phyloP scores from a whole-genome alignment of 2,888 invertebrate genomes.

The Agriopis aurantiaria region DNA sequence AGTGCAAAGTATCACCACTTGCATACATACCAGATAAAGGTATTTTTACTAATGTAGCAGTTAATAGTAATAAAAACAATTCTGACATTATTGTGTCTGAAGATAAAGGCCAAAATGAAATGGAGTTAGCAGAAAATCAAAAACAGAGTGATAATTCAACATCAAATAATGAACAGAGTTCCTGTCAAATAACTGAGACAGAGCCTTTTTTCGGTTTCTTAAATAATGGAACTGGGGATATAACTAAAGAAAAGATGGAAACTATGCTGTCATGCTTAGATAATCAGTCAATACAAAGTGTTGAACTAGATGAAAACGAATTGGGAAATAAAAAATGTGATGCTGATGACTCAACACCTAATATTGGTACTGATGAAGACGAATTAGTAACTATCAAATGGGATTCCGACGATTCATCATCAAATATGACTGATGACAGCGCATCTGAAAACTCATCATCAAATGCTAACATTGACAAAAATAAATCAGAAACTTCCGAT shows the following conservation, averaged over 20 bases:
- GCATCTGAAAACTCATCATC: not conserved
- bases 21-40: constrained; percentile 1
- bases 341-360: not conserved
- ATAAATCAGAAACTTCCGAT: not conserved
- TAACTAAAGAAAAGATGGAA: not conserved
- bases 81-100: not conserved
- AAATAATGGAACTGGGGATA: constrained; percentile 16
- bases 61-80: not conserved
- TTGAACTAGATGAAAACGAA: not conserved
- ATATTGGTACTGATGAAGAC: not conserved
- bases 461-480: not conserved
- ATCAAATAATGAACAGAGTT: constrained; percentile 46
- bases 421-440: not conserved
- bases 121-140: constrained; percentile 1
- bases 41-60: constrained; percentile 1
- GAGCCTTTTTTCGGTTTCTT: constrained; percentile 67
- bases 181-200: constrained; percentile 56
- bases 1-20: constrained; percentile 18
- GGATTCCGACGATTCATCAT: not conserved
- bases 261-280: not conserved
- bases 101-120: constrained; percentile 8
- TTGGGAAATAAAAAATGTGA: not conserved
- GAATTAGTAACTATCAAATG: not conserved
- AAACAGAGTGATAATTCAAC: constrained; percentile 9
- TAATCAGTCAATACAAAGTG: not conserved